These are phyloP conservation scores for Cerastis rubricosa DNA, from an alignment of 2,888 invertebrate species.

Conservation along the genomic window DNA sequence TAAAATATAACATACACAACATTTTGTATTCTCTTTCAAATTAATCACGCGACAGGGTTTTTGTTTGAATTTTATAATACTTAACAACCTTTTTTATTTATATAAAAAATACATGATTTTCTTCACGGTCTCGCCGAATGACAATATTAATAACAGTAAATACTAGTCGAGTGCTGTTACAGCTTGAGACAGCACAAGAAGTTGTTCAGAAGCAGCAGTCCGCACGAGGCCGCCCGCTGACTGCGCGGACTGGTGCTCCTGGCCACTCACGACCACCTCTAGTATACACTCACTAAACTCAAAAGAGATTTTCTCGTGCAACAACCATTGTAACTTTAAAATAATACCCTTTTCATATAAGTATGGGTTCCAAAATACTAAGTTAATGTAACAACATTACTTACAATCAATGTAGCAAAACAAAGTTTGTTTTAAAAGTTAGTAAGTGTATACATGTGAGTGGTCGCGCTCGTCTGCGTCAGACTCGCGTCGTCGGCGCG, in stretches of 20 bases:
- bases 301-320: not conserved
- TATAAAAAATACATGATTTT: constrained; percentile 50
- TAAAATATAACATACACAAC: constrained; percentile 15
- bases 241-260: not conserved
- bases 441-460: not conserved
- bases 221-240: not conserved
- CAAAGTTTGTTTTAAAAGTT: not conserved
- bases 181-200: constrained; percentile 46
- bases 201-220: not conserved
- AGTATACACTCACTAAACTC: not conserved
- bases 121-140: constrained; percentile 13
- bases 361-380: not conserved
- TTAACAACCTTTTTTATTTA: constrained; percentile 11
- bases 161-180: constrained; percentile 30
- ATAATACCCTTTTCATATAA: not conserved
- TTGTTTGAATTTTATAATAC: not conserved
- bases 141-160: constrained; percentile 8
- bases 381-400: not conserved
- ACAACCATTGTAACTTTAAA: not conserved
- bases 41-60: constrained; percentile 5
- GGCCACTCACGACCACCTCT: not conserved
- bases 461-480: not conserved
- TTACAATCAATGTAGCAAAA: not conserved
- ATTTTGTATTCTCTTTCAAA: constrained; percentile 30
- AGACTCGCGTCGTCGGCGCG: not conserved